Evolutionary conservation across 2,113 vertebrate genomes (phyloP).

Genomic region (Rhynchomys soricoides): DNA sequence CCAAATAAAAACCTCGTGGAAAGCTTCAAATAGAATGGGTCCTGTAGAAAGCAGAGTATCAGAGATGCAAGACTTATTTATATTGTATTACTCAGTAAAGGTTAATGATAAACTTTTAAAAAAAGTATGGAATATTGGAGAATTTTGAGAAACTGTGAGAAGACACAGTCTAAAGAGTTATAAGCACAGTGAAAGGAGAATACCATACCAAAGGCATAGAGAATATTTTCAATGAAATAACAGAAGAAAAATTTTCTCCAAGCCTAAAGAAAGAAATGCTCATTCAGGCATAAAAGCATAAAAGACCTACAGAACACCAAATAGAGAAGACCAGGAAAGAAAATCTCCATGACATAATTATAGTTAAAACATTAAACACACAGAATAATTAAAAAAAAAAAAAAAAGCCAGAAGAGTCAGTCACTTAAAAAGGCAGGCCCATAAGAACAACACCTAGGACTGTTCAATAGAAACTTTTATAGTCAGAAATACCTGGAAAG

Average conservation of each 20-base stretch:
- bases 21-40: background rate
- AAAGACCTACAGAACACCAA: background rate
- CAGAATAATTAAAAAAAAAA: background rate
- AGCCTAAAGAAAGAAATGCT: background rate
- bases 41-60: background rate
- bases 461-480: background rate
- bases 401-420: background rate
- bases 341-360: background rate
- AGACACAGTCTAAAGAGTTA: background rate
- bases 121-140: background rate
- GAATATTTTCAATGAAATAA: background rate
- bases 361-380: background rate
- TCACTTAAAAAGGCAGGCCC: background rate
- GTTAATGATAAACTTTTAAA: background rate
- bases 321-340: background rate
- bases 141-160: background rate
- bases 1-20: background rate
- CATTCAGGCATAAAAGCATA: background rate
- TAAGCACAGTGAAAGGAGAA: background rate
- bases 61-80: background rate
- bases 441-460: background rate
- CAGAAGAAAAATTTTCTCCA: background rate
- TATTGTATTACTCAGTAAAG: background rate
- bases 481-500: background rate
- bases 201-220: background rate